Conservation (phyloP, 2,797 vertebrate species). For the Psittacula derbiana region DNA sequence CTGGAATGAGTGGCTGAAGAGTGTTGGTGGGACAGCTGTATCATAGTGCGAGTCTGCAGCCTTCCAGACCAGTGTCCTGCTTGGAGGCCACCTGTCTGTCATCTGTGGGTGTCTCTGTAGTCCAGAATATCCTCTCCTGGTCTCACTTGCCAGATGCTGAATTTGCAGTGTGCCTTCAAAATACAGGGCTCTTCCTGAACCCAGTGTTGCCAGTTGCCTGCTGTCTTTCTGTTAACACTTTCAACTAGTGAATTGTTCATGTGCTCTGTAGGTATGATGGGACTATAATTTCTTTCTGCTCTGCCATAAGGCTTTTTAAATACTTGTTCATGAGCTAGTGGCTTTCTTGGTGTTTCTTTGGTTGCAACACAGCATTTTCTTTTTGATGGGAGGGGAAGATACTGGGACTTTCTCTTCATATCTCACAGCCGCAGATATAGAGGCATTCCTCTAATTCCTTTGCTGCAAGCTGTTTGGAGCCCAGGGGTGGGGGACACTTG, state of each 20-base stretch:
- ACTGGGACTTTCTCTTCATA: fast-evolving
- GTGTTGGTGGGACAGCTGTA: not conserved
- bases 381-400: not conserved
- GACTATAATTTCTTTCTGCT: not conserved
- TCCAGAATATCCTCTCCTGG: not conserved
- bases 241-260: fast-evolving
- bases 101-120: not conserved
- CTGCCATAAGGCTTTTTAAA: not conserved
- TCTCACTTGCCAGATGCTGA: not conserved
- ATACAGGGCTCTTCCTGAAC: fast-evolving
- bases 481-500: fast-evolving
- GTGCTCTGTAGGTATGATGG: fast-evolving
- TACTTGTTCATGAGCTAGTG: not conserved
- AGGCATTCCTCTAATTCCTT: not conserved
- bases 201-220: fast-evolving
- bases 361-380: not conserved
- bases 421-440: not conserved
- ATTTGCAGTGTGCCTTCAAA: not conserved
- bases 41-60: not conserved
- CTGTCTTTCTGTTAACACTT: not conserved
- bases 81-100: not conserved
- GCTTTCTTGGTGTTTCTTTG: not conserved
- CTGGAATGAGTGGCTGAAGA: not conserved
- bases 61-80: not conserved
- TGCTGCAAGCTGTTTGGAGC: not conserved